These are phyloP conservation scores for Ispidina lecontei DNA, from an alignment of 2,797 vertebrate species.

Conservation along the genomic window DNA sequence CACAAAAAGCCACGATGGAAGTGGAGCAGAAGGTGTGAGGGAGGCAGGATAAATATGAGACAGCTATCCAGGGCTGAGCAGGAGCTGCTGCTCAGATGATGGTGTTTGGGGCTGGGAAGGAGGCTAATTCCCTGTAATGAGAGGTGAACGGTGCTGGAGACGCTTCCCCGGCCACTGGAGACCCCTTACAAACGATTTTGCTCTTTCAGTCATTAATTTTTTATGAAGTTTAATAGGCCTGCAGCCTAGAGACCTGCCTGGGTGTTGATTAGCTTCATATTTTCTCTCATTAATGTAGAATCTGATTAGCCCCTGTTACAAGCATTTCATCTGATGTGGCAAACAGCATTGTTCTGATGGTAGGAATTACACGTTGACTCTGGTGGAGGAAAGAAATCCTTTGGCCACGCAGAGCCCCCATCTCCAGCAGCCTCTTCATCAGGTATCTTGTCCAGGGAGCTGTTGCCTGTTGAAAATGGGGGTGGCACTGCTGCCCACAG, in stretches of 20 bases:
- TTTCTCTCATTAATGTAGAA: constrained; percentile 88
- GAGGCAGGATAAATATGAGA: constrained; percentile 30
- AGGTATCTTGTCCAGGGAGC: not conserved
- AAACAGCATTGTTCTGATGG: constrained; percentile 76
- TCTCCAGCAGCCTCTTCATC: not conserved
- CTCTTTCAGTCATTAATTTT: constrained; percentile 91
- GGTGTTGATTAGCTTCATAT: constrained; percentile 87
- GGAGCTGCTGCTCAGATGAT: constrained; percentile 49
- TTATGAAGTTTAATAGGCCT: constrained; percentile 91
- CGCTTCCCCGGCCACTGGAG: constrained; percentile 79
- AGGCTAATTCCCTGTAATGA: constrained; percentile 74
- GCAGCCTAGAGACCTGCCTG: constrained; percentile 84
- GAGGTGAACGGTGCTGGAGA: constrained; percentile 77
- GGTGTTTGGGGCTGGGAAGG: constrained; percentile 71
- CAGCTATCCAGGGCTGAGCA: constrained; percentile 32
- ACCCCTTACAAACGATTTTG: constrained; percentile 86
- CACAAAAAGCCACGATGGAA: constrained; percentile 6
- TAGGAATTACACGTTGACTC: constrained; percentile 60
- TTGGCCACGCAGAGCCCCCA: constrained; percentile 40
- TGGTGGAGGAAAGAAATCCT: constrained; percentile 1
- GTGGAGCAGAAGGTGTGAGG: not conserved
- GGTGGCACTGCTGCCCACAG: fast-evolving
- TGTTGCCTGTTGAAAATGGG: not conserved
- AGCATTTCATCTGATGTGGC: constrained; percentile 79
- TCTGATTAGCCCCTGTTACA: constrained; percentile 88